phyloP scores from a whole-genome alignment of 1,140 invertebrate species.

The Pseudomyrmex sp. region DNA sequence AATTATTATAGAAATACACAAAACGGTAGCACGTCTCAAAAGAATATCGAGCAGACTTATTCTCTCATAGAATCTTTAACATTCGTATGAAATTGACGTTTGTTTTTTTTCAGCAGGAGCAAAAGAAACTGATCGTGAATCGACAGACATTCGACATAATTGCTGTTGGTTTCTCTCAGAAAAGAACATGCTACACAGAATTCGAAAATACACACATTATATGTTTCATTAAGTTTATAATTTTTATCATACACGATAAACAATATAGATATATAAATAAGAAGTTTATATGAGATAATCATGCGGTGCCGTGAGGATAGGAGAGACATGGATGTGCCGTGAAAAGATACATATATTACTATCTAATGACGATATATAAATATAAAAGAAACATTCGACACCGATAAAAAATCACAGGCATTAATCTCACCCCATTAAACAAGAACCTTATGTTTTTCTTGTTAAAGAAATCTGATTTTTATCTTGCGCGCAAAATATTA shows the following conservation, averaged over 20 bases:
- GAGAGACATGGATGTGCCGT: constrained; percentile 84
- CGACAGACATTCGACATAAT: constrained; percentile 13
- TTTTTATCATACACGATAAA: constrained; percentile 31
- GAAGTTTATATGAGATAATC: constrained; percentile 62
- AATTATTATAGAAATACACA: neutral
- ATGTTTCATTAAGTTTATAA: constrained; percentile 32
- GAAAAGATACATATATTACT: constrained; percentile 74
- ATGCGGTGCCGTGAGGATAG: constrained; percentile 83
- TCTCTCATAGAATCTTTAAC: constrained; percentile 11
- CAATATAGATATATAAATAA: constrained; percentile 39
- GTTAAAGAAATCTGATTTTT: constrained; percentile 58
- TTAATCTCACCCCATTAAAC: constrained; percentile 67
- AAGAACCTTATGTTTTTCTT: constrained; percentile 30
- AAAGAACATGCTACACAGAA: constrained; percentile 57
- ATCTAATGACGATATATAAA: constrained; percentile 60
- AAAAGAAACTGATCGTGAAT: constrained; percentile 14
- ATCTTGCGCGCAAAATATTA: constrained; percentile 18
- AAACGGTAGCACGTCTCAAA: neutral
- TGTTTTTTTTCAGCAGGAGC: constrained; percentile 8
- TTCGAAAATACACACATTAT: constrained; percentile 29
- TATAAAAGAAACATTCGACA: constrained; percentile 73
- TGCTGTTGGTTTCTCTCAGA: constrained; percentile 43
- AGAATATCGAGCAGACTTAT: constrained; percentile 22
- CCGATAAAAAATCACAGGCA: constrained; percentile 66
- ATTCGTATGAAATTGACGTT: neutral